Conservation (phyloP, 2,797 vertebrate species). For the Coccyzus lansbergi region DNA sequence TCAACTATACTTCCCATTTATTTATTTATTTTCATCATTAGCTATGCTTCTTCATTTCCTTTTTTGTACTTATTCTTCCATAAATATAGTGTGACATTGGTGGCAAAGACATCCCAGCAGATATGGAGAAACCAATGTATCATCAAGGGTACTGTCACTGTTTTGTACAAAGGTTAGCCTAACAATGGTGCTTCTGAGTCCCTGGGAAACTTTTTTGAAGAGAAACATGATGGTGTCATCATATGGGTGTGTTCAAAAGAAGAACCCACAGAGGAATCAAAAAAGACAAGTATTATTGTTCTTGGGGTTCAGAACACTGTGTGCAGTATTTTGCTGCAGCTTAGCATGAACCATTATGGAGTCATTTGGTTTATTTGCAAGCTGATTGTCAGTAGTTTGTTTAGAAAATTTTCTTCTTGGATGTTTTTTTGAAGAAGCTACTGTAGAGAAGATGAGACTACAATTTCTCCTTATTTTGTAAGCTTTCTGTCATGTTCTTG, state of each 20-base stretch:
- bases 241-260: not conserved
- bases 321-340: not conserved
- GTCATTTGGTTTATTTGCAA: not conserved
- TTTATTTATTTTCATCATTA: not conserved
- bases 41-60: not conserved
- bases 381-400: not conserved
- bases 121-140: not conserved
- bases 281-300: not conserved
- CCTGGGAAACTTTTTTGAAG: not conserved
- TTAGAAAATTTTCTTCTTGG: slow-evolving; percentile 2
- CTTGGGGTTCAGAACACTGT: not conserved
- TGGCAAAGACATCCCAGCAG: not conserved
- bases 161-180: not conserved
- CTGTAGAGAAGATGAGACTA: not conserved
- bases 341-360: not conserved
- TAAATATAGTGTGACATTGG: not conserved
- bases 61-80: not conserved
- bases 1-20: not conserved
- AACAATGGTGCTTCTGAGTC: not conserved
- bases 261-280: not conserved
- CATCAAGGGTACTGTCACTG: not conserved
- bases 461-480: not conserved
- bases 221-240: not conserved
- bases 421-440: not conserved
- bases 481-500: not conserved